Percentiles rank a stretch among this genome's conserved stretches.
These are phyloP conservation scores for Characodon lateralis DNA, from an alignment of 2,797 vertebrate genomes.

Conservation along the genomic window DNA sequence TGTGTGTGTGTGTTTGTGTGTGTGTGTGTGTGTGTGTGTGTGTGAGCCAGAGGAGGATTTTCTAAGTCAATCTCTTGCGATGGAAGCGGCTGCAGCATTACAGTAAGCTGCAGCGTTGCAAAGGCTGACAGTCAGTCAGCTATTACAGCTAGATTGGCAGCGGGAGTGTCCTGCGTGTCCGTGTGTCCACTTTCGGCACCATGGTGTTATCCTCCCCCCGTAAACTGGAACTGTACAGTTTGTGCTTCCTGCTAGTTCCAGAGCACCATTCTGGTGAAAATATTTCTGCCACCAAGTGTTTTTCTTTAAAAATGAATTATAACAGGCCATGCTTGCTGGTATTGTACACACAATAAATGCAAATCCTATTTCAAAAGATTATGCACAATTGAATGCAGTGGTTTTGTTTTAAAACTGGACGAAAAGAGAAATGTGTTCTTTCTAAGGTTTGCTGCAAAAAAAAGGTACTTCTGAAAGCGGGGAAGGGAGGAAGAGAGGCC, in stretches of 20 bases:
- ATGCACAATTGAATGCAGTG: conserved; percentile 6
- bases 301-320: conserved; percentile 38
- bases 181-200: conserved; percentile 37
- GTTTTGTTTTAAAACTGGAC: conserved; percentile 29
- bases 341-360: conserved; percentile 6
- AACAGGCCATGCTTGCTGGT: conserved; percentile 21
- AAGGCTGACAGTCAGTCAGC: conserved; percentile 61
- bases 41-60: conserved; percentile 63
- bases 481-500: conserved; percentile 40
- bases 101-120: conserved; percentile 73
- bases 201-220: conserved; percentile 31
- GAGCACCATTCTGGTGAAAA: conserved; percentile 24
- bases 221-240: conserved; percentile 11
- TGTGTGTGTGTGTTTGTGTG: conserved; percentile 20
- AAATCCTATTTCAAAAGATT: conserved; percentile 15
- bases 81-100: conserved; percentile 58
- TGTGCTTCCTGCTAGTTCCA: conserved; percentile 13
- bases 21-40: conserved; percentile 19
- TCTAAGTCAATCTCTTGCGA: conserved; percentile 61
- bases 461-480: conserved; percentile 41
- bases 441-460: conserved; percentile 42
- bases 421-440: conserved; percentile 52
- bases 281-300: conserved; percentile 4
- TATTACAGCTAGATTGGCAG: conserved; percentile 70
- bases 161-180: conserved; percentile 17